A percentile compares a stretch with the other conserved stretches of the same genome.
Evolutionary conservation across 2,797 vertebrate species (phyloP).

Genomic region (Steatocranus sp.): DNA sequence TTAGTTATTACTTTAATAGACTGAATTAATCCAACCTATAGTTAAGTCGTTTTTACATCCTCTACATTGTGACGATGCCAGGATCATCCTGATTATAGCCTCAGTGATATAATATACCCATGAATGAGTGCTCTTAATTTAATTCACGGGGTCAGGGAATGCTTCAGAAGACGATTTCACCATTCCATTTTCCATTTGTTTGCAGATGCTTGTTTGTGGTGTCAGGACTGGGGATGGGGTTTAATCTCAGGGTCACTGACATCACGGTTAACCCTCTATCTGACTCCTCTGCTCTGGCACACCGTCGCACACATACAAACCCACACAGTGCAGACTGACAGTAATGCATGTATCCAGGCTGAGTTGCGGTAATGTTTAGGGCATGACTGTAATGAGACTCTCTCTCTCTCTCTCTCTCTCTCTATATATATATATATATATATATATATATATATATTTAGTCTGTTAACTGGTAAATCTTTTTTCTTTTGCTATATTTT

Average conservation of each 20-base stretch:
- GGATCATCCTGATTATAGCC: not conserved
- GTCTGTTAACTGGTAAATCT: not conserved
- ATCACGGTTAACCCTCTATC: conserved; percentile 33
- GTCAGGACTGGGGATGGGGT: not conserved
- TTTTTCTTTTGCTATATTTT: not conserved
- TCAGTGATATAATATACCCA: not conserved
- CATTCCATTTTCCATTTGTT: not conserved
- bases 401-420: too few relatives aligned
- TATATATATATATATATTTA: not conserved
- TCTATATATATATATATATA: too few relatives aligned
- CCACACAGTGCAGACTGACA: not conserved
- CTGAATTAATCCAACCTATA: not conserved
- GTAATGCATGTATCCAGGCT: not conserved
- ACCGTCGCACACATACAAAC: conserved; percentile 10
- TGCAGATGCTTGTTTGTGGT: not conserved
- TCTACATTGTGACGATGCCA: not conserved
- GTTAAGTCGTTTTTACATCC: not conserved
- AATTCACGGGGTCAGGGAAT: not conserved
- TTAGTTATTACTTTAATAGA: not conserved
- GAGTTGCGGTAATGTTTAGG: conserved; percentile 24
- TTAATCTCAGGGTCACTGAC: conserved; percentile 39
- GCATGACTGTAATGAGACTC: not conserved
- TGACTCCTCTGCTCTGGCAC: conserved; percentile 9
- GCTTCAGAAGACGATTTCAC: not conserved
- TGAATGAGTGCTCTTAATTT: not conserved